These are phyloP conservation scores for Neotoxoptera formosana DNA, from an alignment of 1,140 invertebrate species.

Conservation along the genomic window DNA sequence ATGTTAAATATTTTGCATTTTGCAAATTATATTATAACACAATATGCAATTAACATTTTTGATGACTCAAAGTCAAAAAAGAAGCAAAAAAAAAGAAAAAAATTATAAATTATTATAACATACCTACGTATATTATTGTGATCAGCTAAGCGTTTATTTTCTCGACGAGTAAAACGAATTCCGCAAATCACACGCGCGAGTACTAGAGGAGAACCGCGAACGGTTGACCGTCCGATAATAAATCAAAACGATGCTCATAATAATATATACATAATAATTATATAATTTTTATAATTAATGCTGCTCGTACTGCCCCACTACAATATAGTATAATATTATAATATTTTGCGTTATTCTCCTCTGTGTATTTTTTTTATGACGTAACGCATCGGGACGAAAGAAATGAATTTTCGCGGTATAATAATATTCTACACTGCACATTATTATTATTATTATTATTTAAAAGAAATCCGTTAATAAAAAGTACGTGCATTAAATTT, in stretches of 20 bases:
- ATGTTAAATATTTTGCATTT: too few species aligned
- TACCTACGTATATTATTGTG: too few species aligned
- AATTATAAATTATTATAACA: not conserved
- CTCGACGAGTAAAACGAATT: not conserved
- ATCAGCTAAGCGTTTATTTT: not conserved
- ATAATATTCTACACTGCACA: not conserved
- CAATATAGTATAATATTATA: too few species aligned
- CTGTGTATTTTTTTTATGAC: not conserved
- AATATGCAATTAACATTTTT: not conserved
- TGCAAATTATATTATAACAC: not conserved
- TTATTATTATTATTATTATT: not conserved
- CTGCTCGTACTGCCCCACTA: not conserved
- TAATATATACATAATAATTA: too few species aligned
- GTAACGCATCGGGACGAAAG: not conserved
- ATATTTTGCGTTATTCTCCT: not conserved
- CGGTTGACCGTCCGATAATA: not conserved
- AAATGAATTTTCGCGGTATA: not conserved
- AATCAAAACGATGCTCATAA: not conserved
- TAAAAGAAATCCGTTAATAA: not conserved
- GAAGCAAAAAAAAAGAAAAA: not conserved
- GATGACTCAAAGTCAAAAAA: not conserved
- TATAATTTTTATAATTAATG: not conserved
- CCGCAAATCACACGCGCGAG: not conserved
- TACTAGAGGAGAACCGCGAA: not conserved
- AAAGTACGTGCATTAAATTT: conserved; percentile 8